Evolutionary conservation across 2,888 invertebrate species (phyloP), one percentile per base, ranked within the genome.

Genomic region (Dilophus febrilis): DNA sequence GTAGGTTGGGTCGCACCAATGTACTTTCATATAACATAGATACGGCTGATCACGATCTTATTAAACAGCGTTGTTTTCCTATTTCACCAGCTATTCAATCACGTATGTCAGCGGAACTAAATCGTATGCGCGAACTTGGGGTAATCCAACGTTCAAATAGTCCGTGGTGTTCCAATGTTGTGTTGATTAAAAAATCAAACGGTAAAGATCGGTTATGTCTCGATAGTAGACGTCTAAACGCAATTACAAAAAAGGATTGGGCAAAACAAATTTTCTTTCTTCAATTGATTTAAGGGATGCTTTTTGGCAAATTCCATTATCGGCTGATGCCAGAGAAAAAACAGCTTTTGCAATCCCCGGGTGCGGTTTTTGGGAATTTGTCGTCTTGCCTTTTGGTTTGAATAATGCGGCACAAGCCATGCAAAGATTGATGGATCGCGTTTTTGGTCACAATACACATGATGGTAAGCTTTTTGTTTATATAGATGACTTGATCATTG

Each of bases 401-500:
- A 10, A n/a, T 11, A 40, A 40, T 32, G 30, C 36, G 8, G 40
- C 41, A 8, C 35, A 34, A 11, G 35, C 41, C 3, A 29, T 35
- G 33, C 34, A 40, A 17, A 7, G 40, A 3, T 17, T 46, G 17
- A 45, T 46, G 12, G 45, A 47, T 35, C 14, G 8, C n/a, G 19
- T 41, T 2, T 29, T 48, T 17, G 42, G 44, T 6, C 14, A 22
- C 2, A 45, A 46, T 26, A 37, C 44, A 28, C n/a, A n/a, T n/a
- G 47, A 50, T 13, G n/a, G n/a, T n/a, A n/a, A n/a, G n/a, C 46
- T 47, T 11, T 49, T 48, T 14, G 38, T 42, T 1, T 49, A 48
- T 35, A 29, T 51, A 7, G 51, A 53, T 34, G 49, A 49, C 36
- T 46, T 50, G 1, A 44, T 51, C 0, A 19, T 53, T 0, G 28